Conservation (phyloP, 2,888 invertebrate genomes). For the Leucophenga montana region DNA sequence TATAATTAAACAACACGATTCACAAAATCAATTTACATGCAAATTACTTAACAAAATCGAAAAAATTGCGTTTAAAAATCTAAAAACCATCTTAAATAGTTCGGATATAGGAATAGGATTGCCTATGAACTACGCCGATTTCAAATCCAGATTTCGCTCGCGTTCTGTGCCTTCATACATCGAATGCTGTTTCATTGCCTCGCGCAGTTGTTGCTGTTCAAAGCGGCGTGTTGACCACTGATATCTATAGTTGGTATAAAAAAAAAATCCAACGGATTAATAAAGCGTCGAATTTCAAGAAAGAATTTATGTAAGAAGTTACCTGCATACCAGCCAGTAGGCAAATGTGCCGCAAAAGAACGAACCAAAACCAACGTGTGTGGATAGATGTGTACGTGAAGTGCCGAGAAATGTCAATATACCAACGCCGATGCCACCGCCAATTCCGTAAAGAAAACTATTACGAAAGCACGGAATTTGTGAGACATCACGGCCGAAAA, state of each 20-base stretch:
- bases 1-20: neutral
- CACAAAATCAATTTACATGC: neutral
- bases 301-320: neutral
- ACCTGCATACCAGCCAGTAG: slow-evolving; percentile 81
- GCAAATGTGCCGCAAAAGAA: slow-evolving; percentile 79
- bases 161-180: slow-evolving; percentile 78
- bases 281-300: neutral
- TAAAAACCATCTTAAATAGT: neutral
- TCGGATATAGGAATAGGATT: no score
- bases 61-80: neutral
- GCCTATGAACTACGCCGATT: slow-evolving; percentile 52
- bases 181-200: slow-evolving; percentile 77
- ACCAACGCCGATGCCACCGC: slow-evolving; percentile 80
- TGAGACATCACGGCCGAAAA: slow-evolving; percentile 83
- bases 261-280: slow-evolving; percentile 17
- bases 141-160: slow-evolving; percentile 69
- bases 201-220: slow-evolving; percentile 78
- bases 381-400: slow-evolving; percentile 78
- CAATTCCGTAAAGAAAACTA: slow-evolving; percentile 83
- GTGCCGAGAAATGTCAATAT: slow-evolving; percentile 82
- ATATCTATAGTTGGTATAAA: no score
- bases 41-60: neutral
- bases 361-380: slow-evolving; percentile 79
- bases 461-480: slow-evolving; percentile 87
- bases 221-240: slow-evolving; percentile 80